Percentiles rank a stretch among this genome's conserved stretches.
These are phyloP conservation scores for Sarcoramphus papa DNA, from an alignment of 2,797 vertebrate species.

Conservation along the genomic window DNA sequence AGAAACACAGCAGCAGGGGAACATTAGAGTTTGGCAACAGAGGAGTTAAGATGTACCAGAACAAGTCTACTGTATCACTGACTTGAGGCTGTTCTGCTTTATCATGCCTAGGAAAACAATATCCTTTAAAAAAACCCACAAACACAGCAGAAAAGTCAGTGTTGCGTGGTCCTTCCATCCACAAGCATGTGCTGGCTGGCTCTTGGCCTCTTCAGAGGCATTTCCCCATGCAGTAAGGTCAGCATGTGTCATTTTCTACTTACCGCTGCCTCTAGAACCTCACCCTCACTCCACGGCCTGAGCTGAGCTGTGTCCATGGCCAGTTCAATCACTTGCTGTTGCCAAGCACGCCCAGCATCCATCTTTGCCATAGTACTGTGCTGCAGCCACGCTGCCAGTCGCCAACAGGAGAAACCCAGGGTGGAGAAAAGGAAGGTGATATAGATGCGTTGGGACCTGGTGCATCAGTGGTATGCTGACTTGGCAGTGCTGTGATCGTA, in stretches of 20 bases:
- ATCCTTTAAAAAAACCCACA: background rate
- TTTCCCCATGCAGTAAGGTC: background rate
- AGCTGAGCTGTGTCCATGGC: background rate
- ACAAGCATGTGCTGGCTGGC: background rate
- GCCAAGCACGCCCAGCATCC: background rate
- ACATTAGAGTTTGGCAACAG: background rate
- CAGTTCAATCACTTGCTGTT: background rate
- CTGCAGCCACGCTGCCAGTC: background rate
- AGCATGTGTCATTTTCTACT: background rate
- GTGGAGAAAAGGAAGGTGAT: background rate
- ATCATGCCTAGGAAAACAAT: background rate
- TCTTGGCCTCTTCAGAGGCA: background rate
- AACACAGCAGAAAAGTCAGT: background rate
- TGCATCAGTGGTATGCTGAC: accelerated
- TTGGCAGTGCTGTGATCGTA: background rate
- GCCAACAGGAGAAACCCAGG: background rate
- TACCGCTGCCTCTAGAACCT: background rate
- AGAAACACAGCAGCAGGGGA: background rate
- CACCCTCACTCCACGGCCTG: background rate
- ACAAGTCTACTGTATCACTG: accelerated
- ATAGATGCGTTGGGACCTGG: background rate
- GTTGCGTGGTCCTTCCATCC: background rate
- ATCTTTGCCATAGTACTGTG: background rate
- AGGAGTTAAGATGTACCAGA: background rate
- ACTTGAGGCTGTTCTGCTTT: background rate